phyloP scores from a whole-genome alignment of 2,113 vertebrate genomes.

The Mugil cephalus region DNA sequence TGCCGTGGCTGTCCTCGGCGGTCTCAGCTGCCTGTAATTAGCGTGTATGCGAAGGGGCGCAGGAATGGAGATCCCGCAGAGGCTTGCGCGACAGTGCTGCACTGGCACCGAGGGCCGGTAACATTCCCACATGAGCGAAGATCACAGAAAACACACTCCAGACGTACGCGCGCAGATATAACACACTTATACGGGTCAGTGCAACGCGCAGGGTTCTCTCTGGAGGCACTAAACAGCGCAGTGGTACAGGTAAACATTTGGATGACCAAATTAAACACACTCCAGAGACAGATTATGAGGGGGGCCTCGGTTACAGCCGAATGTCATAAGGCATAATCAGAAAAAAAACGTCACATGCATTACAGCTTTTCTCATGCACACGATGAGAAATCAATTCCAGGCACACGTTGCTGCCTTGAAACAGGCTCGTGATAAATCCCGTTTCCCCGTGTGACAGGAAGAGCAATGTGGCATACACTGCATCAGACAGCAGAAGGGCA shows the following conservation, averaged over 20 bases:
- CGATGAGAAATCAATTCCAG: conserved; percentile 8
- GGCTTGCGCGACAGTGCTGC: conserved; percentile 32
- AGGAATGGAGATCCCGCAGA: conserved; percentile 40
- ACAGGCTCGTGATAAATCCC: conserved; percentile 46
- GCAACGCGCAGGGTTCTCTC: conserved; percentile 8
- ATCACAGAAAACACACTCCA: conserved; percentile 1
- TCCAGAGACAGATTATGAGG: conserved; percentile 19
- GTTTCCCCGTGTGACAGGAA: conserved; percentile 55
- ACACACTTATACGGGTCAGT: not conserved
- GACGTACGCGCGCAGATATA: conserved; percentile 8
- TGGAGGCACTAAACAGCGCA: conserved; percentile 15
- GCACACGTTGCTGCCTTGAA: conserved; percentile 13
- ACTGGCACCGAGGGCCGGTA: conserved; percentile 15
- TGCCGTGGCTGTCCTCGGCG: conserved; percentile 33
- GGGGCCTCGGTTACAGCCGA: not conserved
- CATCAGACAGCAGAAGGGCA: conserved; percentile 42
- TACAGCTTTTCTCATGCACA: conserved; percentile 18
- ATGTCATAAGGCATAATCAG: not conserved
- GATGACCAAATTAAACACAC: conserved; percentile 39
- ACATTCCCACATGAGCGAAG: conserved; percentile 10
- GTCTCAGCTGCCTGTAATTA: conserved; percentile 61
- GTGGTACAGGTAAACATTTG: conserved; percentile 39
- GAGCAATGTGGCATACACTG: conserved; percentile 48
- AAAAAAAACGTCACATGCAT: conserved; percentile 17
- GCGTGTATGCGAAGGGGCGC: conserved; percentile 45